Evolutionary conservation across 2,888 invertebrate species (phyloP), one percentile per base, ranked within the genome.

Genomic region (Apomyelois bistriatella): DNA sequence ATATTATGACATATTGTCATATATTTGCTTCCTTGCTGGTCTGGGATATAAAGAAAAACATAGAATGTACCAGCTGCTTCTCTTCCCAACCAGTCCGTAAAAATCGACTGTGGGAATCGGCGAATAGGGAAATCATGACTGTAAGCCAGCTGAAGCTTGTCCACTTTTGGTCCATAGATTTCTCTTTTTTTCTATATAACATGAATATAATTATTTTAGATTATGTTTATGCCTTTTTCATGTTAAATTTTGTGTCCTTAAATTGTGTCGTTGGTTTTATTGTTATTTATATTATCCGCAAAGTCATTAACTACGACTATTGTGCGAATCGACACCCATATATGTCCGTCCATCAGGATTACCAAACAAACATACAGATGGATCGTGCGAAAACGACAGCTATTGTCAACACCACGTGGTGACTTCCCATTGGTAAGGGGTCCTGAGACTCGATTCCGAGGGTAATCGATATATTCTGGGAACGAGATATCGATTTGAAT

Each of bases 391-490:
- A 48, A 48, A 3, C 17, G 48, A 9, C 38, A 37, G 36, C n/a
- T 22, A 22, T 36, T 22, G 48, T 37, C 48, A 37, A 48, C 30
- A 48, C 28, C 48, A 48, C 48, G 48, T 38, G 48, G 37, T 48
- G 28, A 48, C 38, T 48, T 48, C 37, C 37, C 37, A 38, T 28
- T 22, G 36, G 17, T 13, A 35, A 48, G 28, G 41, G 36, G 36
- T 37, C 36, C 12, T n/a, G 36, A 3, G 36, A 5, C 1, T n/a
- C n/a, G 12, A 4, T 4, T n/a, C 38, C 13, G 13, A 38, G 38
- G 38, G 38, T 8, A 15, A 38, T 38, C 38, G 13, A 38, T 38
- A 38, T 32, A 28, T 30, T 30, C 9, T 30, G 15, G 8, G 46
- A 15, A 30, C 30, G 15, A 30, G 15, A 46, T 13, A 46, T 46